Evolutionary conservation across 2,113 vertebrate species (phyloP).

Genomic region (Tachycineta bicolor): DNA sequence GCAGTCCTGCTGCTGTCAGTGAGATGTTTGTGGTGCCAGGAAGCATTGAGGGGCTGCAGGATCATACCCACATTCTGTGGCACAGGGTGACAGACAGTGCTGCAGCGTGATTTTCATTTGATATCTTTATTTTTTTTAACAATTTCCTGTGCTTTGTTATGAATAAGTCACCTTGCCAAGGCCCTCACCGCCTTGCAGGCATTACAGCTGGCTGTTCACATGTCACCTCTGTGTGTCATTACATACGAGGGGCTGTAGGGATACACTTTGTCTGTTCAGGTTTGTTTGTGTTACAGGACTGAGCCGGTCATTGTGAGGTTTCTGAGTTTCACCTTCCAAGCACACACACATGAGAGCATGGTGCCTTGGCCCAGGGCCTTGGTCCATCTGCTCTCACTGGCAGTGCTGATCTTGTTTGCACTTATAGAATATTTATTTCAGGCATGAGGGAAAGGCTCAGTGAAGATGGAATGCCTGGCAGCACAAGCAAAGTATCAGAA

Average conservation of each 20-base stretch:
- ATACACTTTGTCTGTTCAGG: background rate
- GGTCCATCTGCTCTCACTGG: background rate
- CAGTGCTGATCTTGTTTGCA: background rate
- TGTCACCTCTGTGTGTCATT: background rate
- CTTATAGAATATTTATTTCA: background rate
- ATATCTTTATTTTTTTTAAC: background rate
- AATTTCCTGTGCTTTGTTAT: background rate
- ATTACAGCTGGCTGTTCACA: background rate
- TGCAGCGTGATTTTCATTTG: background rate
- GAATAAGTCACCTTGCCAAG: conserved; percentile 17
- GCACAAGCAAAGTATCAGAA: background rate
- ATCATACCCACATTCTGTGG: background rate
- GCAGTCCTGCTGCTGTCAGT: background rate
- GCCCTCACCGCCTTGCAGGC: background rate
- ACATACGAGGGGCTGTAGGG: background rate
- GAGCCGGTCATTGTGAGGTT: background rate
- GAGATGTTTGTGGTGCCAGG: background rate
- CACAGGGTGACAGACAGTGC: background rate
- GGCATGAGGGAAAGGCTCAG: background rate
- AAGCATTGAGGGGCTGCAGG: background rate
- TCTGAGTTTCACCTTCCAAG: background rate
- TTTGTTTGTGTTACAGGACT: background rate
- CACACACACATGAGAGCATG: fast-evolving
- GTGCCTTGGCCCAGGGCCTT: background rate
- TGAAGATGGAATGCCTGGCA: background rate